Conservation (phyloP, 2,797 vertebrate genomes). For the Hydrolagus colliei region DNA sequence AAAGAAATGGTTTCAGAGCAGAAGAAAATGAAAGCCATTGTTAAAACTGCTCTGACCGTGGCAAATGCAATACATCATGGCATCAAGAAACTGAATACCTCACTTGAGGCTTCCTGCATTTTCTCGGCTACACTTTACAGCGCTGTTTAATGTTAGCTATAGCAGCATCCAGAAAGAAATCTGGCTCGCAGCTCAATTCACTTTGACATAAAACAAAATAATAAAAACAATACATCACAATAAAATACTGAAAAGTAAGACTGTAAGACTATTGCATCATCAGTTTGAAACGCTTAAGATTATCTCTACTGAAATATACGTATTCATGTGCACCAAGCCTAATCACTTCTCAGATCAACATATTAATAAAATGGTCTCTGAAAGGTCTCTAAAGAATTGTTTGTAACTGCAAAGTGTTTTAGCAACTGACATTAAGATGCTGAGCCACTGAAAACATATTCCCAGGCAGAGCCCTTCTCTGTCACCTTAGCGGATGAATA, state of each 20-base stretch:
- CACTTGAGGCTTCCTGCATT: slow-evolving; percentile 46
- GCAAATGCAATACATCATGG: slow-evolving; percentile 88
- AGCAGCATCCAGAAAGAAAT: slow-evolving; percentile 19
- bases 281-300: slow-evolving; percentile 20
- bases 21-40: slow-evolving; percentile 78
- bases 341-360: slow-evolving; percentile 64
- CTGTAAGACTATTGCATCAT: slow-evolving; percentile 2
- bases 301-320: slow-evolving; percentile 48
- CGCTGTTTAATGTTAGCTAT: slow-evolving; percentile 12
- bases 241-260: not conserved
- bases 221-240: not conserved
- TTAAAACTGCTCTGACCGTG: slow-evolving; percentile 76
- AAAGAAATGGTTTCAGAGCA: slow-evolving; percentile 75
- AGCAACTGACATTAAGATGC: slow-evolving; percentile 79
- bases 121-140: slow-evolving; percentile 7
- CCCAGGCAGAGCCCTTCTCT: slow-evolving; percentile 74
- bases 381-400: slow-evolving; percentile 79
- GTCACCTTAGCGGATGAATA: slow-evolving; percentile 87
- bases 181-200: not conserved
- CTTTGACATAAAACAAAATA: slow-evolving; percentile 10
- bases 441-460: slow-evolving; percentile 66
- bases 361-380: slow-evolving; percentile 66
- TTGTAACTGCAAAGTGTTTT: slow-evolving; percentile 73
- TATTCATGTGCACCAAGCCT: slow-evolving; percentile 51
- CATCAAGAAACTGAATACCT: slow-evolving; percentile 70